These are phyloP conservation scores for Thalassophryne amazonica DNA, from an alignment of 2,797 vertebrate species.

Conservation along the genomic window DNA sequence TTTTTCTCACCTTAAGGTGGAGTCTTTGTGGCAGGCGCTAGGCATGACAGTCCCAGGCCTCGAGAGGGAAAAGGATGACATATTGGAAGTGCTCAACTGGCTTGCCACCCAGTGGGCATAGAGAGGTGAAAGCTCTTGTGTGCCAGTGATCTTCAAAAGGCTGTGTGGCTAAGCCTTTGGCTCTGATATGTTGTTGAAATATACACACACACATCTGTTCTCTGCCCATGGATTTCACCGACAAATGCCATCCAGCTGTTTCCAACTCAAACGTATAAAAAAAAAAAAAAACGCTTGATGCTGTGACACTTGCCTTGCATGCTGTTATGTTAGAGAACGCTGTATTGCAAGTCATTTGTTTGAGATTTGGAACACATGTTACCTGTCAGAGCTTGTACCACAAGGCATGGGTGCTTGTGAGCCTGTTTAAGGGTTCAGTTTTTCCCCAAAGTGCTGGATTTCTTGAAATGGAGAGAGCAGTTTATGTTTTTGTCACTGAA, in stretches of 20 bases:
- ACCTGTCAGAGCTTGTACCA: constrained; percentile 64
- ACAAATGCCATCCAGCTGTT: constrained; percentile 88
- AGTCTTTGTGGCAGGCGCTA: constrained; percentile 99
- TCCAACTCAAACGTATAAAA: constrained; percentile 81
- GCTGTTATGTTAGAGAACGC: constrained; percentile 88
- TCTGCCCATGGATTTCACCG: constrained; percentile 85
- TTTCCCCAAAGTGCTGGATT: constrained; percentile 75
- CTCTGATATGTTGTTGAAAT: constrained; percentile 79
- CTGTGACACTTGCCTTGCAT: constrained; percentile 89
- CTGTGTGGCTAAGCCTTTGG: constrained; percentile 91
- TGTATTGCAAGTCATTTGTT: constrained; percentile 77
- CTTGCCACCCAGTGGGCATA: constrained; percentile 98
- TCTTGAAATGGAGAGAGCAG: constrained; percentile 95
- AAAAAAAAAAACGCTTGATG: constrained; percentile 53
- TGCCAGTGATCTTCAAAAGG: constrained; percentile 99
- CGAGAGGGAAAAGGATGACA: constrained; percentile 98
- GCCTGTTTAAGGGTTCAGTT: constrained; percentile 58
- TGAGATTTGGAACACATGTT: constrained; percentile 77
- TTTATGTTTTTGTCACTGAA: constrained; percentile 88
- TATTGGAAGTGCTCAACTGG: constrained; percentile 98
- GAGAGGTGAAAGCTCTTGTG: constrained; percentile 97
- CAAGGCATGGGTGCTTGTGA: constrained; percentile 73
- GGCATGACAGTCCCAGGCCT: constrained; percentile 99
- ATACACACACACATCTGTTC: constrained; percentile 87
- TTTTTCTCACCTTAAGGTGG: constrained; percentile 99